These are phyloP conservation scores for Entomyzon cyanotis DNA, from an alignment of 2,113 vertebrate genomes.

Conservation along the genomic window DNA sequence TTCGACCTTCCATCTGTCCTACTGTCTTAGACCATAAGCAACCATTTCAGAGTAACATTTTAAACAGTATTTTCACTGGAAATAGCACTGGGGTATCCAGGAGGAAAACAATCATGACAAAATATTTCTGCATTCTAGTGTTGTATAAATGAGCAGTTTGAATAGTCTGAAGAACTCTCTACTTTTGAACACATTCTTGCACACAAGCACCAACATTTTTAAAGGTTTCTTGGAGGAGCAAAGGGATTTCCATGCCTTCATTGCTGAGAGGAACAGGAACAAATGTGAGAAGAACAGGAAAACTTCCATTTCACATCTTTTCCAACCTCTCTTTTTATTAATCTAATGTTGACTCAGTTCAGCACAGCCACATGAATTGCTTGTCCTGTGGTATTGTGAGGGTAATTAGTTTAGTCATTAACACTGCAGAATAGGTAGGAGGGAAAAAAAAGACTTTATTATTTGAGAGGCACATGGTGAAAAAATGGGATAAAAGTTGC, in stretches of 20 bases:
- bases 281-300: background rate
- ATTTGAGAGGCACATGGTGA: background rate
- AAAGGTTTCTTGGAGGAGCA: background rate
- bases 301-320: background rate
- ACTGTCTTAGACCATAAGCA: background rate
- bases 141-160: background rate
- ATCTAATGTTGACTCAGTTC: background rate
- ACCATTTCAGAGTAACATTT: background rate
- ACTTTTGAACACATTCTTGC: background rate
- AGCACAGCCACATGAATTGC: background rate
- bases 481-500: background rate
- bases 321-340: background rate
- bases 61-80: background rate
- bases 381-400: background rate
- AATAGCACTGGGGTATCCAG: background rate
- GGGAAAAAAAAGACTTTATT: background rate
- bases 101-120: background rate
- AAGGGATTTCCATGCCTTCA: background rate
- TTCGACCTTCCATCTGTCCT: background rate
- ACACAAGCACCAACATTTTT: background rate
- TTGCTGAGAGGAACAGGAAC: background rate
- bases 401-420: background rate
- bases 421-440: background rate
- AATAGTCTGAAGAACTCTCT: background rate
- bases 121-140: background rate